Evolutionary conservation across 2,113 vertebrate species (phyloP).

Genomic region (Leptosomus discolor): DNA sequence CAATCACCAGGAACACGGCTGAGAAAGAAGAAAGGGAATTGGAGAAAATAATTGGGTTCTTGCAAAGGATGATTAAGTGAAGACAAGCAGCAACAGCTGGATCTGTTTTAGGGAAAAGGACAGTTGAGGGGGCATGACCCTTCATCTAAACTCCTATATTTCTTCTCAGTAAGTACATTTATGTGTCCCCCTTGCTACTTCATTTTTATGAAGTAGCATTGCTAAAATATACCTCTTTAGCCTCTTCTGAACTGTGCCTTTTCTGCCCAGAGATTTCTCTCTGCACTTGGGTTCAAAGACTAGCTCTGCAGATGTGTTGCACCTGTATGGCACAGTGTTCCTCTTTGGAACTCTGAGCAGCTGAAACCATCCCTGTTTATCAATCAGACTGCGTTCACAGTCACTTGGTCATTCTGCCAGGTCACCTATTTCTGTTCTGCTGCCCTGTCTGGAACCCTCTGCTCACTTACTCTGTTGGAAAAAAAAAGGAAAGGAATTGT

Average conservation of each 20-base stretch:
- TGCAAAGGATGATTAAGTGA: neutral
- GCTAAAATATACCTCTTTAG: neutral
- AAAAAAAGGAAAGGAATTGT: neutral
- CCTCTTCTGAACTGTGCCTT: neutral
- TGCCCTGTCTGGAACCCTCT: neutral
- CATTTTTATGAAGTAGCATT: neutral
- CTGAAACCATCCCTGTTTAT: neutral
- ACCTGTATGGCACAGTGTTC: accelerated
- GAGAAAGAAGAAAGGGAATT: neutral
- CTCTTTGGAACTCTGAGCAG: neutral
- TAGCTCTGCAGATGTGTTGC: accelerated
- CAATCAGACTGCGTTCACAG: neutral
- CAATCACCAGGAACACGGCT: neutral
- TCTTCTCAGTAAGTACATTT: neutral
- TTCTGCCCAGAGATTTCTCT: neutral
- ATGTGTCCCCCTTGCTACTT: neutral
- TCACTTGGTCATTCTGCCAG: neutral
- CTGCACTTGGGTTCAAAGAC: neutral
- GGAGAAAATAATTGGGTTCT: neutral
- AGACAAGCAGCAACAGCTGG: neutral
- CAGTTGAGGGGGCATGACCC: neutral
- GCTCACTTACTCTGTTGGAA: neutral
- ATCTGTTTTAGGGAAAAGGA: neutral
- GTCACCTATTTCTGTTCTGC: neutral
- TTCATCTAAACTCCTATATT: neutral